Conservation (phyloP, 2,888 invertebrate species). For the Volucella bombylans region DNA sequence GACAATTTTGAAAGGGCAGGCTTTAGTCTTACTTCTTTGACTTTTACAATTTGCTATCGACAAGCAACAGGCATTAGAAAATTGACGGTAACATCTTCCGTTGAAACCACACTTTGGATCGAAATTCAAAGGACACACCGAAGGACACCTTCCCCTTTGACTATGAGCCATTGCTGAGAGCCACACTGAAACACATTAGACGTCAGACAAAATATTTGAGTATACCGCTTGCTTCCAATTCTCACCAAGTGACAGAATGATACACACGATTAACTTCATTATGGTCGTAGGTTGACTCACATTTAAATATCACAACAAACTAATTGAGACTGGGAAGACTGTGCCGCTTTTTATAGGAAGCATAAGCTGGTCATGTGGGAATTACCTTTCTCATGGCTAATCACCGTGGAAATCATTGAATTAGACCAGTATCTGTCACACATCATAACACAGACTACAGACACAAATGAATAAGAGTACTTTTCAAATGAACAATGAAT, state of each 20-base stretch:
- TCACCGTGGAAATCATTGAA: too few species aligned
- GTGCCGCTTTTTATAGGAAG: background rate
- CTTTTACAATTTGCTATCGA: constrained; percentile 17
- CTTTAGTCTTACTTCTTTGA: constrained; percentile 11
- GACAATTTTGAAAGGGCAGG: background rate
- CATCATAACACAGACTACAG: too few species aligned
- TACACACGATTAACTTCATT: background rate
- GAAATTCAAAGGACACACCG: constrained; percentile 23
- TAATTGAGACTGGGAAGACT: background rate
- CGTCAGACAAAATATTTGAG: background rate
- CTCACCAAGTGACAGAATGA: constrained; percentile 28
- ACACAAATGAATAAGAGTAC: too few species aligned
- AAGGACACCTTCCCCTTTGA: constrained; percentile 5
- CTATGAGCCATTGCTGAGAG: background rate
- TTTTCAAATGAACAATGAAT: too few species aligned
- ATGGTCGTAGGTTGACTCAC: background rate
- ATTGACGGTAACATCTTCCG: constrained; percentile 38
- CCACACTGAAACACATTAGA: constrained; percentile 8
- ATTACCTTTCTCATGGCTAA: too few species aligned
- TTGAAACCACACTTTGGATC: constrained; percentile 48
- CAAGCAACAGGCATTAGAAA: constrained; percentile 28
- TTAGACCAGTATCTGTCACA: too few species aligned
- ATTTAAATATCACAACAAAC: background rate
- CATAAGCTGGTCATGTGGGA: background rate
- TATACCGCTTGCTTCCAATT: background rate